A percentile compares a stretch with the other conserved stretches of the same genome.
phyloP scores from a whole-genome alignment of 2,888 invertebrate species.

The Chloromyia formosa region DNA sequence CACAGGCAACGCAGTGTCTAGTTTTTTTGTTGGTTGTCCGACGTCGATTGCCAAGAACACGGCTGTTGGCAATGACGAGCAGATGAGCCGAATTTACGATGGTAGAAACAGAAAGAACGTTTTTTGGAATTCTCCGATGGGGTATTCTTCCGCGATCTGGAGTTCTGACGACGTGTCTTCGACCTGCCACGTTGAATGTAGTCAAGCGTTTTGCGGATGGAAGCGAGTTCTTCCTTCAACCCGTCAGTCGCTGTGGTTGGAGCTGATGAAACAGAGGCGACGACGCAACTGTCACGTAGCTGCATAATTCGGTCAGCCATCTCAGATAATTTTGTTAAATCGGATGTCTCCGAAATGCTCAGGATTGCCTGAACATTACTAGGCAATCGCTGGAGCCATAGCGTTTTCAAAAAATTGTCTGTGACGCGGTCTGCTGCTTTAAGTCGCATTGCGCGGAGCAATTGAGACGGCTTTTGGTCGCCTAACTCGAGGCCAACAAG shows the following conservation, averaged over 20 bases:
- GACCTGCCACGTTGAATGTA: background rate
- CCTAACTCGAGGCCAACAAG: background rate
- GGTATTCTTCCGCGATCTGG: background rate
- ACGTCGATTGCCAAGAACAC: background rate
- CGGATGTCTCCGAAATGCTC: background rate
- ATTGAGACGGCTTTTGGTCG: slow-evolving; percentile 1
- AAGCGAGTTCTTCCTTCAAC: too few species aligned
- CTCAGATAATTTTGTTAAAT: background rate
- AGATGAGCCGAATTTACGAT: background rate
- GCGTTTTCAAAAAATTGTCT: background rate
- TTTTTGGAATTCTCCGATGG: background rate
- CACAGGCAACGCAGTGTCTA: background rate
- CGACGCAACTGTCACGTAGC: too few species aligned
- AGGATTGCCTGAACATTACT: background rate
- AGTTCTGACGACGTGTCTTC: background rate
- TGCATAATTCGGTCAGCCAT: background rate
- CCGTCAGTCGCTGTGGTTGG: background rate
- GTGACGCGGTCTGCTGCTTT: background rate
- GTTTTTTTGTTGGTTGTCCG: background rate
- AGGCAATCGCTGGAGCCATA: background rate
- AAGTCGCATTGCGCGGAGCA: background rate
- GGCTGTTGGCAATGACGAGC: background rate
- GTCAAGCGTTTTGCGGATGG: background rate
- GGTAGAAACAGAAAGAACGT: background rate
- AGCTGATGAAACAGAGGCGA: background rate